Evolutionary conservation across 1,140 invertebrate species (phyloP), one percentile per base, ranked within the genome.

Genomic region (Batillaria attramentaria): DNA sequence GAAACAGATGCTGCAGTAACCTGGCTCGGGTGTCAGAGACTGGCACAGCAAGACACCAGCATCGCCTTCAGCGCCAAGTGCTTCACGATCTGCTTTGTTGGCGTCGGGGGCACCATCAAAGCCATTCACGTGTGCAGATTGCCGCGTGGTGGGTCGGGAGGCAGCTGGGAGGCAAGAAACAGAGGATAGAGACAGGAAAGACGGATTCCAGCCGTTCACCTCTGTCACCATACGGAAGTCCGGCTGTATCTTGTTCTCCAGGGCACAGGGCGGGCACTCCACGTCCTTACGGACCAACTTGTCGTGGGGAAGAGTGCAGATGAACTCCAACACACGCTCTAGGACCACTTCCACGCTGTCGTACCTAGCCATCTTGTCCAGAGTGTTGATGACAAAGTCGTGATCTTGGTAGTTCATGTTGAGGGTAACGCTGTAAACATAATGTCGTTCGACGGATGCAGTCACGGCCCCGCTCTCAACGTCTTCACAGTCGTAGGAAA

Each of bases 1-100:
- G 46, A 70, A 82, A 57, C 86, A 87, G 28, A 81, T 78, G 28
- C 62, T 73, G 39, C 81, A 77, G 37, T 73, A 60, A 8, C n/a
- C 57, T 35, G 41, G 13, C 18, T 39, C 16, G 46, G 28, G 16
- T 43, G 33, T n/a, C 50, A 8, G 8, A 50, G 46, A 10, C 46
- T 24, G 8, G 24, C 46, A 24, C 10, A 10, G 46, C 46, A 50
- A 39, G 46, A 10, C 24, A 24, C 46, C 24, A 50, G 10, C 46
- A 24, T 8, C 46, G 46, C 24, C 46, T 50, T 50, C 10, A 50
- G 46, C 46, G 46, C 10, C 24, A 50, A 50, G 24, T 8, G n/a
- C 31, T 65, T 65, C 31, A 0, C 37, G 28, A 1, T 33, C 31
- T 13, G 3, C 62, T 3, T 13, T 31, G 8, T 62, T 28, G 20